A percentile compares a stretch with the other conserved stretches of the same genome.
These are phyloP conservation scores for Leptoclinus maculatus DNA, from an alignment of 2,797 vertebrate species.

Conservation along the genomic window DNA sequence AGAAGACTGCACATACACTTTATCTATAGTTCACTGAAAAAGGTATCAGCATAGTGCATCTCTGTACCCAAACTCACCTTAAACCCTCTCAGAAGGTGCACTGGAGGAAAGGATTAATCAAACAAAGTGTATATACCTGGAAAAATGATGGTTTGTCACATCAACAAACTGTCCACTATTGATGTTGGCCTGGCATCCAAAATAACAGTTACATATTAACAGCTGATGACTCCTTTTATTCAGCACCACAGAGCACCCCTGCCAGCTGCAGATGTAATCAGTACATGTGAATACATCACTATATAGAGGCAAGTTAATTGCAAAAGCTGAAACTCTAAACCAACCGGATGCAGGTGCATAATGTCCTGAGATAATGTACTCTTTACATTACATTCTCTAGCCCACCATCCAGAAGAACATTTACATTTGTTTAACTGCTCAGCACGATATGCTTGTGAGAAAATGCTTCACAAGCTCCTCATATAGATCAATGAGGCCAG, in stretches of 20 bases:
- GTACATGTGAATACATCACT: background rate
- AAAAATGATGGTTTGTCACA: background rate
- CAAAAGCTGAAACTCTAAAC: background rate
- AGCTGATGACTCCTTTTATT: background rate
- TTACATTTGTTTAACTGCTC: background rate
- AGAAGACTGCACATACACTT: background rate
- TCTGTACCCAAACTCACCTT: background rate
- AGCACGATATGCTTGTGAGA: constrained; percentile 9
- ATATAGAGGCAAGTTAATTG: background rate
- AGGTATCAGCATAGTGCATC: background rate
- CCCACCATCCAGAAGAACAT: background rate
- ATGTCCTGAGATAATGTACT: too few species aligned
- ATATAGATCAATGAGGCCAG: constrained; percentile 33
- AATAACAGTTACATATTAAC: constrained; percentile 1
- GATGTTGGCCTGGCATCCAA: background rate
- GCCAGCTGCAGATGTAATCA: background rate
- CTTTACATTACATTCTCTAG: background rate
- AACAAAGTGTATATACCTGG: background rate
- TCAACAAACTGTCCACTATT: background rate
- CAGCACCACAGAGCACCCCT: background rate
- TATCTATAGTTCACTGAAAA: background rate
- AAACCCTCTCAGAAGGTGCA: background rate
- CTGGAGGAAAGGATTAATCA: background rate
- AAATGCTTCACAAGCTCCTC: constrained; percentile 43
- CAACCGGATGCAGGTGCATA: too few species aligned